phyloP scores from a whole-genome alignment of 2,888 invertebrate species.

The Aphelenchoides bicaudatus region DNA sequence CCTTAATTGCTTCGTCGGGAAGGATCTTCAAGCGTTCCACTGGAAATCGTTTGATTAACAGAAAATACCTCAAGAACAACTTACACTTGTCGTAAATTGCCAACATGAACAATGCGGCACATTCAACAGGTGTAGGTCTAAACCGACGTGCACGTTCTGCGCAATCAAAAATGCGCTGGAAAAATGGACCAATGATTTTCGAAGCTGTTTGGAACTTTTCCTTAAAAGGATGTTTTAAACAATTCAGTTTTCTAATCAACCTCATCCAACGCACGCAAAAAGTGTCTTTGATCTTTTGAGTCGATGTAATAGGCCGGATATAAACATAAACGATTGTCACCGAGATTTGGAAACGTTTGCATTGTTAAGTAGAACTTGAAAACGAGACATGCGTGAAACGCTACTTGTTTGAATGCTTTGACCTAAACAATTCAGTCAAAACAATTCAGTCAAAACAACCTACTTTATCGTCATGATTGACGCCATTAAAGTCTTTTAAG shows the following conservation, averaged over 20 bases:
- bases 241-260: not conserved
- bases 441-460: not conserved
- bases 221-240: not conserved
- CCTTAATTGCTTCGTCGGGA: not conserved
- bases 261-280: not conserved
- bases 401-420: not conserved
- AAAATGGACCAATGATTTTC: not conserved
- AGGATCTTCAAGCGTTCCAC: conserved; percentile 5
- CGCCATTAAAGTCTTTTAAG: not conserved
- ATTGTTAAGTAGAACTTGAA: conserved; percentile 1
- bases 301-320: conserved; percentile 4
- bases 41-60: not conserved
- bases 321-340: not conserved
- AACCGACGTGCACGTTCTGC: not conserved
- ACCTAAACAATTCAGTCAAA: not conserved
- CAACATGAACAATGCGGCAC: conserved; percentile 4
- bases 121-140: conserved; percentile 7
- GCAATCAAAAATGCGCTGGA: not conserved
- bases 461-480: not conserved
- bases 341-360: not conserved
- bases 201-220: not conserved
- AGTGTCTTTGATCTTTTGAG: not conserved
- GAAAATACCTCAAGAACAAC: too few species aligned
- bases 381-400: not conserved
- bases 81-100: conserved; percentile 11